phyloP scores from a whole-genome alignment of 2,113 vertebrate genomes.

The Colius striatus region DNA sequence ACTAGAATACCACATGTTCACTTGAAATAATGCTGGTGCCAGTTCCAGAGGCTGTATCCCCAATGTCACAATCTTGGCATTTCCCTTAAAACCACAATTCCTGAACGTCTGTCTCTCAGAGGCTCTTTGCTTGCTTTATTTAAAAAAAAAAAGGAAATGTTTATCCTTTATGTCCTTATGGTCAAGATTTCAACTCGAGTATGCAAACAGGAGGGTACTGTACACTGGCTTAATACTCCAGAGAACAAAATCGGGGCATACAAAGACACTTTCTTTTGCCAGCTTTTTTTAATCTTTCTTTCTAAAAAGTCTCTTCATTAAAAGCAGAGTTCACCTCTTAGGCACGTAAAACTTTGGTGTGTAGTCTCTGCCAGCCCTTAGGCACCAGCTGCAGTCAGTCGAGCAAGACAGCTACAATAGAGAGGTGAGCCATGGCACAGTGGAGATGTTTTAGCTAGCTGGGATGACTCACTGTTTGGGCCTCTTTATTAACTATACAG shows the following conservation, averaged over 20 bases:
- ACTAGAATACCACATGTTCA: not conserved
- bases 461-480: not conserved
- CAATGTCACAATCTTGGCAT: slow-evolving; percentile 21
- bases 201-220: not conserved
- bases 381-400: not conserved
- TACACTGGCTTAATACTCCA: not conserved
- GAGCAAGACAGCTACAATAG: not conserved
- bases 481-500: not conserved
- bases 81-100: slow-evolving; percentile 26
- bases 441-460: not conserved
- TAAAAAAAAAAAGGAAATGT: not conserved
- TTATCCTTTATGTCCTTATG: not conserved
- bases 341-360: not conserved
- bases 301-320: not conserved
- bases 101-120: not conserved
- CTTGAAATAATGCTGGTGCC: not conserved
- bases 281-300: not conserved
- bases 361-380: not conserved
- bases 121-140: not conserved
- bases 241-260: not conserved
- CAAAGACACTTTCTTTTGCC: slow-evolving; percentile 1
- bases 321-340: not conserved
- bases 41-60: not conserved
- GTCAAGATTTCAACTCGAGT: not conserved
- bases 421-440: not conserved